Evolutionary conservation across 2,797 vertebrate genomes (phyloP).

Genomic region (Pangasius sanitwongsei): DNA sequence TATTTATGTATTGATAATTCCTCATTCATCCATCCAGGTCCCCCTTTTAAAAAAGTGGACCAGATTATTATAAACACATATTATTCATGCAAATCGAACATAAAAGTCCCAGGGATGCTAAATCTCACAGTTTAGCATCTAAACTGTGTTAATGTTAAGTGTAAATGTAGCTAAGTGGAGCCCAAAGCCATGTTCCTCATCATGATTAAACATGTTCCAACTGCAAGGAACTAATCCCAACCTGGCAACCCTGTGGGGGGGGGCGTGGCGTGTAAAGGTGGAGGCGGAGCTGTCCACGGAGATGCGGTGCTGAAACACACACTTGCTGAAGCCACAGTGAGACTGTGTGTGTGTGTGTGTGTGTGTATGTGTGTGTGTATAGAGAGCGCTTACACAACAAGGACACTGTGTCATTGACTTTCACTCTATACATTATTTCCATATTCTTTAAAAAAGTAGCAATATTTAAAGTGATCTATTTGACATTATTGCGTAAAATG

Average conservation of each 20-base stretch:
- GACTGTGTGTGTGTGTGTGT: too few relatives aligned
- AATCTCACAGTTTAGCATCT: not conserved
- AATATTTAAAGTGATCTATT: not conserved
- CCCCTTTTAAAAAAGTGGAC: not conserved
- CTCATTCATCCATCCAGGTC: not conserved
- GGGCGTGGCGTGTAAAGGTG: not conserved
- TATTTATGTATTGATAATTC: too few relatives aligned
- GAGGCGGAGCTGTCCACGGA: conserved; percentile 13
- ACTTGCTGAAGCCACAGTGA: not conserved
- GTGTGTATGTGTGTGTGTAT: too few relatives aligned
- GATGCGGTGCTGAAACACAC: conserved; percentile 21
- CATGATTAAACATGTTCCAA: not conserved
- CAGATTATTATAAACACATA: not conserved
- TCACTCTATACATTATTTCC: not conserved
- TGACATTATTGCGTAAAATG: not conserved
- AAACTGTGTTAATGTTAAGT: not conserved
- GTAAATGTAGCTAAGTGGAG: too few relatives aligned
- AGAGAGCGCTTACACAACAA: not conserved
- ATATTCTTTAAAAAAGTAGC: not conserved
- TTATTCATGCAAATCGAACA: not conserved
- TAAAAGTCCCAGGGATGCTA: not conserved
- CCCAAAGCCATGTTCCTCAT: not conserved
- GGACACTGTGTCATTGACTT: conserved; percentile 18
- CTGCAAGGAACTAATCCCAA: not conserved
- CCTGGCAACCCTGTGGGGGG: not conserved